These are phyloP conservation scores for Ameiurus melas DNA, from an alignment of 2,113 vertebrate genomes.

Conservation along the genomic window DNA sequence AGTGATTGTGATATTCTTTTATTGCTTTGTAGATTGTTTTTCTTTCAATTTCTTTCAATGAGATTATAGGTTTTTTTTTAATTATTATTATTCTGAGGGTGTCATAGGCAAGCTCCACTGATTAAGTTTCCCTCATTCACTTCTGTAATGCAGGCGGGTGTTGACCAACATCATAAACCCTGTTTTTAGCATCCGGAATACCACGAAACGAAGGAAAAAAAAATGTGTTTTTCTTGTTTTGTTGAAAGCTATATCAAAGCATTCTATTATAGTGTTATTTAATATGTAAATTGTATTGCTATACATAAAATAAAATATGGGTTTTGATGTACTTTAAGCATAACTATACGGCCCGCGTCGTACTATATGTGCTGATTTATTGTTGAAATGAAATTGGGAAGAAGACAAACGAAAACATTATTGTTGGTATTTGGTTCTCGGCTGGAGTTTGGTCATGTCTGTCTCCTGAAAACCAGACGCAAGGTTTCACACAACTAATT, in stretches of 20 bases:
- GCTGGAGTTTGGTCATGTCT: neutral
- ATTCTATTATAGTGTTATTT: conserved; percentile 99
- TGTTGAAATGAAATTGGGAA: neutral
- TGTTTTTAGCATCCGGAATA: conserved; percentile 83
- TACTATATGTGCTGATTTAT: neutral
- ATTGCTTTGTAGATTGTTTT: conserved; percentile 35
- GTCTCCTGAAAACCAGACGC: neutral
- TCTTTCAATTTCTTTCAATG: conserved; percentile 36
- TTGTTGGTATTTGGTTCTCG: no score
- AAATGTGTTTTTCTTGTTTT: conserved; percentile 59
- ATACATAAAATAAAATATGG: conserved; percentile 99
- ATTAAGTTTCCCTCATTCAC: conserved; percentile 77
- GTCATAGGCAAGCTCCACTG: conserved; percentile 82
- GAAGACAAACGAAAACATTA: neutral
- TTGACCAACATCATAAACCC: conserved; percentile 47
- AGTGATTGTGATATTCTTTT: conserved; percentile 85
- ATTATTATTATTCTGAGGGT: conserved; percentile 72
- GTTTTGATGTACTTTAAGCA: conserved; percentile 91
- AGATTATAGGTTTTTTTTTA: conserved; percentile 36
- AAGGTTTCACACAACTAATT: neutral
- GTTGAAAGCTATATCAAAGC: conserved; percentile 94
- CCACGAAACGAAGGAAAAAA: conserved; percentile 55
- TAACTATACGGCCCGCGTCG: conserved; percentile 43
- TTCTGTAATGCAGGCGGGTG: conserved; percentile 77
- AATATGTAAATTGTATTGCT: conserved; percentile 99